Evolutionary conservation across 2,888 invertebrate genomes (phyloP).

Genomic region (Polietes domitor): DNA sequence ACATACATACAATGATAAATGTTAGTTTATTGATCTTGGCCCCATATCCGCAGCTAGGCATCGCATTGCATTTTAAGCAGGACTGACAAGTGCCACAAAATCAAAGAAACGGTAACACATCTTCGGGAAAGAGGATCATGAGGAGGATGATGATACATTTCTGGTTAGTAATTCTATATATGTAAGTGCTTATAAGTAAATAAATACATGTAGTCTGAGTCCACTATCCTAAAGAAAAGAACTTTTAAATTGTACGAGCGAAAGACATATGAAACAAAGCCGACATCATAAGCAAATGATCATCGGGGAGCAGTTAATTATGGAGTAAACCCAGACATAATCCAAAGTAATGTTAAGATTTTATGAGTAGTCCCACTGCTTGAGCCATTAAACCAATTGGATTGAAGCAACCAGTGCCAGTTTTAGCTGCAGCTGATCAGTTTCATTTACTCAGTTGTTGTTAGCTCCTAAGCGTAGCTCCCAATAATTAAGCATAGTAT

Average conservation of each 20-base stretch:
- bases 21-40: slow-evolving; percentile 62
- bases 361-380: too few species aligned
- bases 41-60: slow-evolving; percentile 36
- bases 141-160: neutral
- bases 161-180: neutral
- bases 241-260: neutral
- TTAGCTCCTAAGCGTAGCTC: too few species aligned
- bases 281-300: neutral
- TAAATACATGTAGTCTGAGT: too few species aligned
- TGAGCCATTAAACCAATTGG: too few species aligned
- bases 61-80: slow-evolving; percentile 53
- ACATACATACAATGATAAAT: slow-evolving; percentile 39
- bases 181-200: neutral
- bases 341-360: too few species aligned
- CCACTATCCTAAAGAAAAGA: too few species aligned
- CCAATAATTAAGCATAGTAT: too few species aligned
- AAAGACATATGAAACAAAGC: neutral
- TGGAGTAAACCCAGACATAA: too few species aligned
- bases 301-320: neutral
- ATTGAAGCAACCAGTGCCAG: too few species aligned
- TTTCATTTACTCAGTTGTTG: too few species aligned
- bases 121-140: slow-evolving; percentile 50
- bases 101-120: slow-evolving; percentile 63
- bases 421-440: too few species aligned
- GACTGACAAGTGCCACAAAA: slow-evolving; percentile 66